Conservation (phyloP, 2,888 invertebrate genomes). For the Toxonevra muliebris region DNA sequence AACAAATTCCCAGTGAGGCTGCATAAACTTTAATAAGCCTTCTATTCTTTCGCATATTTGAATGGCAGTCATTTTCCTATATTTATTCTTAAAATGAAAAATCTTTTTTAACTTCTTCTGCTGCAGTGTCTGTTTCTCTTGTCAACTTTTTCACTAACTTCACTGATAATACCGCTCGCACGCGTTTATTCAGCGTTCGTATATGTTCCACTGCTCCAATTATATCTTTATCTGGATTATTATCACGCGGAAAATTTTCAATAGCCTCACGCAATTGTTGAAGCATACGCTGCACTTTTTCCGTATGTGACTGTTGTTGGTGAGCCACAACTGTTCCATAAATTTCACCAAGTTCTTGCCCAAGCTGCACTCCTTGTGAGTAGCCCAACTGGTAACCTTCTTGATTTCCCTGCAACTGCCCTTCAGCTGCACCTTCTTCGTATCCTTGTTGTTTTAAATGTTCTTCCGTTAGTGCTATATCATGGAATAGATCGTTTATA, state of each 20-base stretch:
- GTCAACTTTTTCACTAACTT: conserved; percentile 1
- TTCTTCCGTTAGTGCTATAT: conserved; percentile 77
- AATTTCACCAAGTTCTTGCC: conserved; percentile 81
- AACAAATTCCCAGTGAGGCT: conserved; percentile 70
- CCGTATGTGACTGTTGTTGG: conserved; percentile 67
- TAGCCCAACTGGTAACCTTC: conserved; percentile 76
- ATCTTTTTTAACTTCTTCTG: conserved; percentile 28
- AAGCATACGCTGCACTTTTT: conserved; percentile 69
- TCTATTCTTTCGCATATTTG: conserved; percentile 66
- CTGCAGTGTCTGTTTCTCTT: background rate
- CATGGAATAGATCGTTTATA: conserved; percentile 78
- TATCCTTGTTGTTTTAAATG: conserved; percentile 71
- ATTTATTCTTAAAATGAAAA: conserved; percentile 34
- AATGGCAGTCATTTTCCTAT: conserved; percentile 34
- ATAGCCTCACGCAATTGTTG: conserved; percentile 70
- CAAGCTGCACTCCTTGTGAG: conserved; percentile 79
- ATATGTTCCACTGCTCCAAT: conserved; percentile 71
- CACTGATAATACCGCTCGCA: conserved; percentile 70
- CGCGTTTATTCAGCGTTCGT: conserved; percentile 74
- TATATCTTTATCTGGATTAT: conserved; percentile 74
- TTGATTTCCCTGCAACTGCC: conserved; percentile 70
- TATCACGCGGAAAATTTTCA: conserved; percentile 72
- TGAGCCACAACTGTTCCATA: conserved; percentile 70
- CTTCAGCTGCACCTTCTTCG: conserved; percentile 74
- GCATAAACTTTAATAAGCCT: conserved; percentile 68